phyloP scores from a whole-genome alignment of 2,113 vertebrate genomes.

The Amphilophus citrinellus region DNA sequence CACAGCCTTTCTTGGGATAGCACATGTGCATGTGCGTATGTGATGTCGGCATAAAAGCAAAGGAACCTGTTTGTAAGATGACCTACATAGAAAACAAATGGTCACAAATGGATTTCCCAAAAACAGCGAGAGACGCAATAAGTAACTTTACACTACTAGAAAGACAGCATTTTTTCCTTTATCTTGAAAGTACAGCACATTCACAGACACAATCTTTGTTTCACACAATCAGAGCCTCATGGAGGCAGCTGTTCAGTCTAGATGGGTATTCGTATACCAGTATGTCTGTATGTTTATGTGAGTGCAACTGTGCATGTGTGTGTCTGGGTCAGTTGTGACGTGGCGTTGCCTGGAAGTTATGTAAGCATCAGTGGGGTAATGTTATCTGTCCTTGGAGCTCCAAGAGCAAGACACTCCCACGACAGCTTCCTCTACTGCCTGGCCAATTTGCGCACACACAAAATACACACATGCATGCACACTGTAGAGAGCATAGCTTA shows the following conservation, averaged over 20 bases:
- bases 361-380: slow-evolving; percentile 77
- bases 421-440: slow-evolving; percentile 62
- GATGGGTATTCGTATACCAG: slow-evolving; percentile 38
- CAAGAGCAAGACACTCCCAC: slow-evolving; percentile 68
- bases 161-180: background rate
- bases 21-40: slow-evolving; percentile 32
- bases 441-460: slow-evolving; percentile 37
- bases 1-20: slow-evolving; percentile 65
- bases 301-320: slow-evolving; percentile 16
- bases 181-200: background rate
- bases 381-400: slow-evolving; percentile 77
- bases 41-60: slow-evolving; percentile 52
- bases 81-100: slow-evolving; percentile 68
- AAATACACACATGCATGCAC: slow-evolving; percentile 35
- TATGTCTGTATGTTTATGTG: slow-evolving; percentile 11
- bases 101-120: slow-evolving; percentile 50
- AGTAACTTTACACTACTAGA: background rate
- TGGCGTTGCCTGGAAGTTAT: slow-evolving; percentile 81
- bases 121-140: slow-evolving; percentile 3
- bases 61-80: slow-evolving; percentile 63
- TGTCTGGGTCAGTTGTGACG: slow-evolving; percentile 71
- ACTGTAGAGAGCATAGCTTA: slow-evolving; percentile 3
- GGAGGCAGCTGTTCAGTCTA: slow-evolving; percentile 49
- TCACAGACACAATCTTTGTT: background rate
- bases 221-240: slow-evolving; percentile 12